Percentiles rank a stretch among this genome's conserved stretches.
phyloP scores from a whole-genome alignment of 2,888 invertebrate genomes.

The Unio pictorum region DNA sequence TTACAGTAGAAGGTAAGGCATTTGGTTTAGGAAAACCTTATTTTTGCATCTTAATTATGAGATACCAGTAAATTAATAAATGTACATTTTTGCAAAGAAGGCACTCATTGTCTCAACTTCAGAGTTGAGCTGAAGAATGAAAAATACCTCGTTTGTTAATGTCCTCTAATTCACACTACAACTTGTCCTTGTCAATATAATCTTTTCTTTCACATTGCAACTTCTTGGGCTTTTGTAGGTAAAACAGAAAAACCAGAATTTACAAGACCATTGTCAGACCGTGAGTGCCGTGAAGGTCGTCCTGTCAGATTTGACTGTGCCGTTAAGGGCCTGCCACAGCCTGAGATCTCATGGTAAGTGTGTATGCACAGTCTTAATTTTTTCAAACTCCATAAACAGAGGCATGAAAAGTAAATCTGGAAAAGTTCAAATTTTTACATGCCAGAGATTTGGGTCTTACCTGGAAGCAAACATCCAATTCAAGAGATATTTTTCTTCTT shows the following conservation, averaged over 20 bases:
- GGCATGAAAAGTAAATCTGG: too few species aligned
- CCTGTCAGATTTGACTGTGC: slow-evolving; percentile 71
- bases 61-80: too few species aligned
- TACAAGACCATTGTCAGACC: slow-evolving; percentile 56
- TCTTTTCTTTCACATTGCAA: slow-evolving; percentile 5
- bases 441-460: too few species aligned
- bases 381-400: neutral
- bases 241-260: slow-evolving; percentile 64
- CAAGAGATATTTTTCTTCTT: too few species aligned
- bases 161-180: too few species aligned
- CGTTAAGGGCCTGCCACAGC: slow-evolving; percentile 90
- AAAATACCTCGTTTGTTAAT: too few species aligned
- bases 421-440: too few species aligned
- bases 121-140: too few species aligned
- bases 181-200: too few species aligned
- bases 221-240: slow-evolving; percentile 43
- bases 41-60: slow-evolving; percentile 3
- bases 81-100: too few species aligned
- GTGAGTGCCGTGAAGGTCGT: slow-evolving; percentile 65
- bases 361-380: neutral
- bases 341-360: slow-evolving; percentile 87
- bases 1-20: slow-evolving; percentile 88
- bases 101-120: too few species aligned
- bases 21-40: neutral
- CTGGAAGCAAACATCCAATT: too few species aligned